Percentiles rank a stretch among this genome's conserved stretches.
These are phyloP conservation scores for Azemiops feae DNA, from an alignment of 2,113 vertebrate species.

Conservation along the genomic window DNA sequence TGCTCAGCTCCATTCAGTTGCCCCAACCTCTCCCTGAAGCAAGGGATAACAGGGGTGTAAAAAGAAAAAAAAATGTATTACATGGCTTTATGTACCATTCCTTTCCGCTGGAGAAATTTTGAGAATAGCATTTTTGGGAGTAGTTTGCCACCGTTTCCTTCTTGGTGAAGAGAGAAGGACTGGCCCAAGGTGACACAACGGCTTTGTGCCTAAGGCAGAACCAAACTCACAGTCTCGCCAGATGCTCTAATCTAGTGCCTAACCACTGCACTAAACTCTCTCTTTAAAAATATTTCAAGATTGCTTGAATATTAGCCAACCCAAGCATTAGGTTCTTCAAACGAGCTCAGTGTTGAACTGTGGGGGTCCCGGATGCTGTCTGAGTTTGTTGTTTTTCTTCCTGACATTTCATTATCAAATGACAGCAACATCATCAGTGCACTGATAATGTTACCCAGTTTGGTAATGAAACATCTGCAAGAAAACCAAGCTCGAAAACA, in stretches of 20 bases:
- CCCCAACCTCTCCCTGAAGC: no score
- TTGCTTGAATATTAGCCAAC: neutral
- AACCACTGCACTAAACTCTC: neutral
- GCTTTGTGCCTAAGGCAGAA: neutral
- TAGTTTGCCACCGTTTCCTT: neutral
- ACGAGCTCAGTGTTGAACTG: no score
- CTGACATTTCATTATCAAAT: no score
- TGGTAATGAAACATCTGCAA: no score
- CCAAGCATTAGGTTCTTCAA: neutral
- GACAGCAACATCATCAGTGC: no score
- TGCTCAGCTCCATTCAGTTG: no score
- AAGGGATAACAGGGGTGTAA: no score
- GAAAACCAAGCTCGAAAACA: no score
- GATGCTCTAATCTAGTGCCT: neutral
- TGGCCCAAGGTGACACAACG: neutral
- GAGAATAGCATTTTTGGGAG: neutral
- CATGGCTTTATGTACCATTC: neutral
- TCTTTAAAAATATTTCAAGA: neutral
- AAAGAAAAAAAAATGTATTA: neutral
- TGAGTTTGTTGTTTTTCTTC: no score
- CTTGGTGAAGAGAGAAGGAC: neutral
- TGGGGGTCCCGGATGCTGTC: no score
- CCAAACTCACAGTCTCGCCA: neutral
- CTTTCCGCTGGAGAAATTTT: neutral
- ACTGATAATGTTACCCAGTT: no score